Evolutionary conservation across 1,140 invertebrate species (phyloP).

Genomic region (Elymnias hypermnestra): DNA sequence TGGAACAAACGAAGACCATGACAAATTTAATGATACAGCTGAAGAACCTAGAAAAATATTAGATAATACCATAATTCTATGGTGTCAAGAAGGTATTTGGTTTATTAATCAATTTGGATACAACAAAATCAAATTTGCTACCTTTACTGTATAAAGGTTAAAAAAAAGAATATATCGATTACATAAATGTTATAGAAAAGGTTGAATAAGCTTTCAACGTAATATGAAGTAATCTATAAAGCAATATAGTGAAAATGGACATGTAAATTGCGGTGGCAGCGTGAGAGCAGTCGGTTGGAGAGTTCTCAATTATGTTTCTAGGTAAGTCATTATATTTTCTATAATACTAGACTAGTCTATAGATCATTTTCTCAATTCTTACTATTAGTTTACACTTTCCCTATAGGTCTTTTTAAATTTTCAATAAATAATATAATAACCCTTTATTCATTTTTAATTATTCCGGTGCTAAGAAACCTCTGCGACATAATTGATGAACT

Average conservation of each 20-base stretch:
- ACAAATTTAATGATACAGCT: neutral
- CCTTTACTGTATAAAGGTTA: too few species aligned
- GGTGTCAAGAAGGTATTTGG: neutral
- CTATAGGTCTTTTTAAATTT: too few species aligned
- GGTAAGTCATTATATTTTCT: constrained; percentile 4
- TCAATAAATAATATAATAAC: too few species aligned
- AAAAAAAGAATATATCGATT: too few species aligned
- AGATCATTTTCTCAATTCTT: too few species aligned
- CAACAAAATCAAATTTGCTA: neutral
- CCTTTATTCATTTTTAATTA: too few species aligned
- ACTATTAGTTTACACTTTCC: too few species aligned
- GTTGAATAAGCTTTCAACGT: neutral
- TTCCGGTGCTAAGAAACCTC: too few species aligned
- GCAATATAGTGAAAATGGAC: neutral
- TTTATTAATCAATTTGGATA: neutral
- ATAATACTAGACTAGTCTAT: too few species aligned
- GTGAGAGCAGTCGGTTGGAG: neutral
- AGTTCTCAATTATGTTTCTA: neutral
- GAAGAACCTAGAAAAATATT: neutral
- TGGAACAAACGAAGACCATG: neutral
- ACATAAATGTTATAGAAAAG: too few species aligned
- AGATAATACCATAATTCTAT: neutral
- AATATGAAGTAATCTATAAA: neutral
- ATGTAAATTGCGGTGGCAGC: neutral
- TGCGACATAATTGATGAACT: too few species aligned